Conservation (phyloP, 2,113 vertebrate genomes). For the Limnothrissa miodon region DNA sequence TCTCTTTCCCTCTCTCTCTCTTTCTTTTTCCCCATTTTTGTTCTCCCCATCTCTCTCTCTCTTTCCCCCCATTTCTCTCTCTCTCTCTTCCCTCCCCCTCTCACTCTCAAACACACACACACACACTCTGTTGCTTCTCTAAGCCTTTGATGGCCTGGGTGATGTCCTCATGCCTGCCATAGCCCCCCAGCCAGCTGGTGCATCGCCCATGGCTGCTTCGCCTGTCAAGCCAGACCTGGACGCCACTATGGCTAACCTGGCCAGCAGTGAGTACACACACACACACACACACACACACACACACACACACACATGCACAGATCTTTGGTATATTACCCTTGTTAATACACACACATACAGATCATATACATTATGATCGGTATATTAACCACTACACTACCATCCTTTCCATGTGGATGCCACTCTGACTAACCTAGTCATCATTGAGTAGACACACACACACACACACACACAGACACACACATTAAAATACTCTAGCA, state of each 20-base stretch:
- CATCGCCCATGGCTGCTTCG: slow-evolving; percentile 51
- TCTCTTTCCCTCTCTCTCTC: slow-evolving; percentile 18
- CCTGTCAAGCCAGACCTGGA: slow-evolving; percentile 79
- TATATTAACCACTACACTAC: no score
- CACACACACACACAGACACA: background rate
- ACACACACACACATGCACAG: background rate
- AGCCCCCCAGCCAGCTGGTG: slow-evolving; percentile 78
- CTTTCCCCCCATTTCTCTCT: no score
- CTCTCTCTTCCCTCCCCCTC: background rate
- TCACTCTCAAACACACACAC: no score
- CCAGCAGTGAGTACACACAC: slow-evolving; percentile 86
- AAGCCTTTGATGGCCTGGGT: slow-evolving; percentile 96
- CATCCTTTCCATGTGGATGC: no score
- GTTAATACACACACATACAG: background rate
- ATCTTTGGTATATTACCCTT: no score
- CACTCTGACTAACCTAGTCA: slow-evolving; percentile 53
- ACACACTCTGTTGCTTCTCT: slow-evolving; percentile 24
- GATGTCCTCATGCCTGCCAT: slow-evolving; percentile 96
- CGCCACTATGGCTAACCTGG: slow-evolving; percentile 93
- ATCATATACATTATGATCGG: slow-evolving; percentile 69
- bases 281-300: background rate
- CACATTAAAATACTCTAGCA: background rate
- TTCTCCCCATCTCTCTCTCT: background rate
- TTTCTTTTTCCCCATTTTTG: no score
- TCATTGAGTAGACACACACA: no score